Conservation (phyloP, 2,888 invertebrate species). For the Andrena fulva region DNA sequence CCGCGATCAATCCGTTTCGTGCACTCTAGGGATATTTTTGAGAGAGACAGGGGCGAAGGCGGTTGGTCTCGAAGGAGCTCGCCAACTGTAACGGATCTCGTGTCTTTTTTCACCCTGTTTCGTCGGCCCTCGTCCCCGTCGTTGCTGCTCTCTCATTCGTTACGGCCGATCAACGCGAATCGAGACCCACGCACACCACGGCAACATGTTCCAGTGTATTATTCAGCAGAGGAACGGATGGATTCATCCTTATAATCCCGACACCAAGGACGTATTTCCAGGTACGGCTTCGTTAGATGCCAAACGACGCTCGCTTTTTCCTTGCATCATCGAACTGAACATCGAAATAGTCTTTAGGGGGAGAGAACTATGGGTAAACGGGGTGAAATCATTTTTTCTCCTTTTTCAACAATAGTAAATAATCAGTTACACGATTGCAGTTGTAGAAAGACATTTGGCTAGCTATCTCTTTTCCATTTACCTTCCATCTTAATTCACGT, state of each 20-base stretch:
- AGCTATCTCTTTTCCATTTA: background rate
- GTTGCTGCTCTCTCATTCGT: slow-evolving; percentile 15
- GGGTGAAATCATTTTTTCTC: background rate
- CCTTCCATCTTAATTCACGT: slow-evolving; percentile 1
- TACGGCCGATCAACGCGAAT: slow-evolving; percentile 39
- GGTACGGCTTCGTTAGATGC: slow-evolving; percentile 84
- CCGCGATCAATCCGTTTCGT: slow-evolving; percentile 1
- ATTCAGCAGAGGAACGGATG: slow-evolving; percentile 92
- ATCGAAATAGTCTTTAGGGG: background rate
- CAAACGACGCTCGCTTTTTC: slow-evolving; percentile 6
- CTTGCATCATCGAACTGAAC: slow-evolving; percentile 3
- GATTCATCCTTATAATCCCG: slow-evolving; percentile 90
- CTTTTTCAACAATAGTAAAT: background rate
- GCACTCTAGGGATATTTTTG: slow-evolving; percentile 37
- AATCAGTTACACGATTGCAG: background rate
- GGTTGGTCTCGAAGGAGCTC: slow-evolving; percentile 41
- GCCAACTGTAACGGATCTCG: slow-evolving; percentile 42
- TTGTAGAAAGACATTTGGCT: background rate
- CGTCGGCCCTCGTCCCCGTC: slow-evolving; percentile 9
- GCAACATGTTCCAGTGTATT: slow-evolving; percentile 92
- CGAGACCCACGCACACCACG: slow-evolving; percentile 27
- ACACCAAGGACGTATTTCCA: slow-evolving; percentile 91
- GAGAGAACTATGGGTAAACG: background rate
- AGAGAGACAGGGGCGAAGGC: slow-evolving; percentile 30
- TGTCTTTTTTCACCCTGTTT: slow-evolving; percentile 18